A percentile compares a stretch with the other conserved stretches of the same genome.
phyloP scores from a whole-genome alignment of 2,797 vertebrate species.

The Amblyraja radiata region DNA sequence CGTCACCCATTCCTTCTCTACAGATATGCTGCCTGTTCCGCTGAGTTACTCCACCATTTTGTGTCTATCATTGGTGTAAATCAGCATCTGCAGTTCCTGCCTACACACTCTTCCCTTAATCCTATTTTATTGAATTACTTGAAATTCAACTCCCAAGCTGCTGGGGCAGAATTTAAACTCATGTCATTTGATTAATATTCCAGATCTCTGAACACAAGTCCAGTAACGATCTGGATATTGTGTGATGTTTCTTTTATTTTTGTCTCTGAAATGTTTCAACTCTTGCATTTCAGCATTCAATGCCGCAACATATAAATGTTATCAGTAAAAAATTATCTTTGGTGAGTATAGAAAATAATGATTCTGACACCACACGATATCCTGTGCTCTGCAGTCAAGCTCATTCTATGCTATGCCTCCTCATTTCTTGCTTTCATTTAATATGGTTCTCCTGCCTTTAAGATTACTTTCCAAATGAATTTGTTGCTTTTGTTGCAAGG shows the following conservation, averaged over 20 bases:
- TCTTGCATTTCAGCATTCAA: neutral
- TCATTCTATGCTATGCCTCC: neutral
- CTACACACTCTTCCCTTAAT: too few species aligned
- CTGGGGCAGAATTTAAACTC: too few species aligned
- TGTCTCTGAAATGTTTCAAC: neutral
- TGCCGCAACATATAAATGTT: neutral
- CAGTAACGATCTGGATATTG: neutral
- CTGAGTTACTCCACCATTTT: too few species aligned
- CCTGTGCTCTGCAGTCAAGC: neutral
- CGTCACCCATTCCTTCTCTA: too few species aligned
- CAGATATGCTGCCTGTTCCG: too few species aligned
- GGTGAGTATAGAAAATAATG: neutral
- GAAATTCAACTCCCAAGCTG: too few species aligned
- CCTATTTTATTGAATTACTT: too few species aligned
- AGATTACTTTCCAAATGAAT: neutral
- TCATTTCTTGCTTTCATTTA: neutral
- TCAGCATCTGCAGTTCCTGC: too few species aligned
- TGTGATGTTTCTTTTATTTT: neutral
- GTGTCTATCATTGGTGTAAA: too few species aligned
- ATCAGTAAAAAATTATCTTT: neutral
- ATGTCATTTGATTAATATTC: too few species aligned
- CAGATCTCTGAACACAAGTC: too few species aligned
- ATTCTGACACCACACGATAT: neutral
- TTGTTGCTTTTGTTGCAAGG: neutral
- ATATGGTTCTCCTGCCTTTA: neutral